A percentile compares a stretch with the other conserved stretches of the same genome.
phyloP scores from a whole-genome alignment of 92 coral and sea anemone genomes.

The Epizoanthus illoricatus region DNA sequence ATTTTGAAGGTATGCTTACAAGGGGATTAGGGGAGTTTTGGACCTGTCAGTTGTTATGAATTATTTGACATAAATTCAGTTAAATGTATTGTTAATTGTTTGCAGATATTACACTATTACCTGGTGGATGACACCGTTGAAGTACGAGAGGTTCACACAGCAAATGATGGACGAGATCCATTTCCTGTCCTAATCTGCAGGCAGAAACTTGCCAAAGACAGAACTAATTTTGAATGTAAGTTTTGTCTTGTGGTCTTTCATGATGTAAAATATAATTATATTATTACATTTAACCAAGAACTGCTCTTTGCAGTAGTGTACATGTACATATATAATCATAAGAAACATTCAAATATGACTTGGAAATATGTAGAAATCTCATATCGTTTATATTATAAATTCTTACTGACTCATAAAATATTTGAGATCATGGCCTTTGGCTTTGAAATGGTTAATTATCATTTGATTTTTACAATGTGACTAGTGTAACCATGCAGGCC shows the following conservation, averaged over 20 bases:
- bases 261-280: no score
- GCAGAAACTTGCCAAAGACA: constrained; percentile 90
- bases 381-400: no score
- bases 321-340: no score
- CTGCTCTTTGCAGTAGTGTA: no score
- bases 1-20: not conserved
- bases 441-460: no score
- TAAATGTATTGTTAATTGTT: not conserved
- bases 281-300: no score
- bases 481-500: no score
- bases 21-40: not conserved
- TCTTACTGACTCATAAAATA: no score
- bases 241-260: not conserved
- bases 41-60: not conserved
- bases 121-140: constrained; percentile 98
- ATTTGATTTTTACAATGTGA: no score
- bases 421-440: no score
- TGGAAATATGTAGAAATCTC: no score
- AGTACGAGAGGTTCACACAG: constrained; percentile 89
- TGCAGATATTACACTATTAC: constrained; percentile 92
- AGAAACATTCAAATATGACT: no score
- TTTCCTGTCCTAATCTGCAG: constrained; percentile 97
- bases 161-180: constrained; percentile 96
- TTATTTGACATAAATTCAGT: not conserved
- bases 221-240: constrained; percentile 92